These are phyloP conservation scores for Rhegmatorhina hoffmannsi DNA, from an alignment of 2,113 vertebrate species.

Conservation along the genomic window DNA sequence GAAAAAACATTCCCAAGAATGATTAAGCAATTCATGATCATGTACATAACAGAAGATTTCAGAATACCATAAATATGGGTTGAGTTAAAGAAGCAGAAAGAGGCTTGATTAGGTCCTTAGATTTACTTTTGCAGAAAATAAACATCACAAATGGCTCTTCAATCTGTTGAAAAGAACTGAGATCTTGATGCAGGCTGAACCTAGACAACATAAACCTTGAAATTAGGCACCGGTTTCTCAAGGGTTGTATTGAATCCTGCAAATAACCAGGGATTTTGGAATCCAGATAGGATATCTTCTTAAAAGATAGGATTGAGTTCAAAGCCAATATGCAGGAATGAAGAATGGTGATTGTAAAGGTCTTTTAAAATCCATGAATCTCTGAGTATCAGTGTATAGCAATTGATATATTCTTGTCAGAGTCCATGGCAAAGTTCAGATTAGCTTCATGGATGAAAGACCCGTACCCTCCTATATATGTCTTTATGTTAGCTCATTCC, in stretches of 20 bases:
- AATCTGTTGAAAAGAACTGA: not conserved
- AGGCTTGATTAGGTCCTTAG: not conserved
- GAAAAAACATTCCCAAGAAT: not conserved
- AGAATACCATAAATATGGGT: not conserved
- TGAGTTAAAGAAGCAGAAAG: not conserved
- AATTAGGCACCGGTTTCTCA: not conserved
- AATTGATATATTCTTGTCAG: not conserved
- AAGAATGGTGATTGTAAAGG: not conserved
- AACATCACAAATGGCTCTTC: not conserved
- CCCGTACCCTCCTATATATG: not conserved
- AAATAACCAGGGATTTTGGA: not conserved
- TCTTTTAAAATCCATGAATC: not conserved
- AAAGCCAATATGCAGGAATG: not conserved
- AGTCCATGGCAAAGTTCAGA: not conserved
- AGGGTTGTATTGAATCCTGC: not conserved
- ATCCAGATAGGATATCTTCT: not conserved
- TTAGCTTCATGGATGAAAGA: not conserved
- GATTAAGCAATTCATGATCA: conserved; percentile 26
- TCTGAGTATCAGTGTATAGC: not conserved
- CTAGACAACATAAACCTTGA: not conserved
- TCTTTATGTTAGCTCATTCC: not conserved
- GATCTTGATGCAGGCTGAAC: not conserved
- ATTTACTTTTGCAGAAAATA: not conserved
- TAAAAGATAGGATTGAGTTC: not conserved
- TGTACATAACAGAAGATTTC: not conserved